Base-by-base conservation (phyloP, 2,797 vertebrate species). In the Rhinogobio ventralis region DNA sequence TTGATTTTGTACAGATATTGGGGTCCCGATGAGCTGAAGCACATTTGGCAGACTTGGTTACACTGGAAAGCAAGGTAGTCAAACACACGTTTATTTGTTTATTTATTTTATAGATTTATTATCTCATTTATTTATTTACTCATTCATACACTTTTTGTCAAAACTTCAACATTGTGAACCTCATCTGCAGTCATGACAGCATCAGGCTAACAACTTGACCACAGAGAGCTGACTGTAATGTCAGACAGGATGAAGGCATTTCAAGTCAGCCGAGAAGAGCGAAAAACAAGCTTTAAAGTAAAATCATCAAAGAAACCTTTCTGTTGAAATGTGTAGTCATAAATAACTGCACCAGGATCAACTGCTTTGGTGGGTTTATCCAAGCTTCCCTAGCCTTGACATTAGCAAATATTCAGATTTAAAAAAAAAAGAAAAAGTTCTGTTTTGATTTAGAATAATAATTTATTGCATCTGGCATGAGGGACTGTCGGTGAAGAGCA, bases 361-460 rank as follows among this genome's bases (percentile, higher is more conserved):
- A 90, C 86, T 89, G 77, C 88, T 51, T 86, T 93, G 88, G 91
- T 91, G 88, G 90, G 90, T 91, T 94, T 89, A 93, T 94, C 92
- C 90, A 60, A 89, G 49, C 53, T 83, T 89, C 87, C 90, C 91
- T 87, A 90, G 87, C 88, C 90, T 91, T 84, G 86, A 93, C 91
- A 87, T 87, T 91, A 91, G 89, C 89, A 93, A 91, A 92, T 89
- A 89, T 93, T 89, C 88, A 90, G 89, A 93, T 94, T 51, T 6
- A 39, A 39, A 39, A 39, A 39, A 23, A 55, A 55, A 88, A 91
- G 91, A 90, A 92, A 94, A 93, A 90, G 89, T 93, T 95, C 93
- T 94, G 94, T 95, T 95, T 93, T 93, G 92, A 94, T 95, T 95
- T 95, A 94, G 89, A 90, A 91, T 92, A 94, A 94, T 95, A 94